Evolutionary conservation across 2,888 invertebrate genomes (phyloP).

Genomic region (Clunio marinus): DNA sequence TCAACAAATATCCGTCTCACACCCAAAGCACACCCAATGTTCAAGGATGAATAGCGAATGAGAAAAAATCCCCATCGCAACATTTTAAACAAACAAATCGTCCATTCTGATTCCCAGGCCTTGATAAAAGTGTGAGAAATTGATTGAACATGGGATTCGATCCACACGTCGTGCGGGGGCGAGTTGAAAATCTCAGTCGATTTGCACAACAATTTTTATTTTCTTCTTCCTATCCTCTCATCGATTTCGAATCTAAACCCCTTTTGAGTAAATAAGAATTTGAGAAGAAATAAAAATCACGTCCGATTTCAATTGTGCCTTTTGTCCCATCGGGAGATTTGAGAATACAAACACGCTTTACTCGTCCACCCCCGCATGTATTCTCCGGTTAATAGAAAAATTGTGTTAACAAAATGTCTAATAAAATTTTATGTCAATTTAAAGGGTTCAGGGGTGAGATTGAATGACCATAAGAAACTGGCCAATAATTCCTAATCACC

Average conservation of each 20-base stretch:
- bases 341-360: background rate
- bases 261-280: slow-evolving; percentile 29
- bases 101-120: slow-evolving; percentile 18
- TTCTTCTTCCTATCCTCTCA: too few relatives aligned
- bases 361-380: background rate
- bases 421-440: slow-evolving; percentile 39
- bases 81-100: slow-evolving; percentile 20
- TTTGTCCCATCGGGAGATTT: background rate
- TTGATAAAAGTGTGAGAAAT: slow-evolving; percentile 16
- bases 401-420: slow-evolving; percentile 39
- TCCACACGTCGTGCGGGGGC: background rate
- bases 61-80: background rate
- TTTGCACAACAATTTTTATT: slow-evolving; percentile 14
- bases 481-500: slow-evolving; percentile 39
- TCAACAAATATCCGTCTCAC: slow-evolving; percentile 24
- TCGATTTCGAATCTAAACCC: too few relatives aligned
- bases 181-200: slow-evolving; percentile 11
- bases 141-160: slow-evolving; percentile 10
- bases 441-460: slow-evolving; percentile 31
- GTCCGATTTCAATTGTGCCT: slow-evolving; percentile 7
- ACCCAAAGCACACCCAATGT: too few relatives aligned
- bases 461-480: slow-evolving; percentile 39
- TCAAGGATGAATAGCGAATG: background rate
- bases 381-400: slow-evolving; percentile 34
- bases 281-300: slow-evolving; percentile 31